phyloP scores from a whole-genome alignment of 64 coral and sea anemone species.

The Pachyseris speciosa region DNA sequence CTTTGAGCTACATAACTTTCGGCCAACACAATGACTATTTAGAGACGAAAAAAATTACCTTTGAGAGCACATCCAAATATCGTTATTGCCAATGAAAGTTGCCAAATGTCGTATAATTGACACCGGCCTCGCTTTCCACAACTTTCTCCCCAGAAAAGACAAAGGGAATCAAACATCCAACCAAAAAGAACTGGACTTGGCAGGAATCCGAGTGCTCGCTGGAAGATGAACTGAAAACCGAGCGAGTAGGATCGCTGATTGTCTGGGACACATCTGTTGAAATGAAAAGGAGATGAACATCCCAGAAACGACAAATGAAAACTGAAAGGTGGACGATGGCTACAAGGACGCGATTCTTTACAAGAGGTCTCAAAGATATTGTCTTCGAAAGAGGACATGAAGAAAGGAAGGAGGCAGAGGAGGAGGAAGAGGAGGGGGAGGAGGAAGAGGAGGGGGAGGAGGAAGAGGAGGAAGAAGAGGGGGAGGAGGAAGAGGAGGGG shows the following conservation, averaged over 20 bases:
- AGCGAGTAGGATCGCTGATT: slow-evolving; percentile 54
- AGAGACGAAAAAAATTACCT: background rate
- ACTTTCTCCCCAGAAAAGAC: slow-evolving; percentile 52
- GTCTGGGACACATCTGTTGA: slow-evolving; percentile 49
- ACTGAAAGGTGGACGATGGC: too few species aligned
- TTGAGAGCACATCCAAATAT: background rate
- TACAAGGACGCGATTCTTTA: too few species aligned
- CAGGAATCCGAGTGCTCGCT: slow-evolving; percentile 11
- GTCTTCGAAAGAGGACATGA: too few species aligned
- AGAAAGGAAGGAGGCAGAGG: too few species aligned
- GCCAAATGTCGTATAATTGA: slow-evolving; percentile 34
- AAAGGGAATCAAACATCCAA: slow-evolving; percentile 48
- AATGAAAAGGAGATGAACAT: background rate
- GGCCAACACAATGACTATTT: too few species aligned
- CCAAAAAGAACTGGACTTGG: slow-evolving; percentile 41
- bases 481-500: too few species aligned
- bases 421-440: too few species aligned
- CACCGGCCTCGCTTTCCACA: slow-evolving; percentile 36
- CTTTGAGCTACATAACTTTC: too few species aligned
- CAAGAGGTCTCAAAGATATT: too few species aligned
- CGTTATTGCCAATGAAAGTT: background rate
- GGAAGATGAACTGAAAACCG: slow-evolving; percentile 59
- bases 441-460: too few species aligned
- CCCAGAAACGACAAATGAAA: too few species aligned
- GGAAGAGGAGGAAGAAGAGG: too few species aligned